These are phyloP conservation scores for Chydorus sphaericus DNA, from an alignment of 2,888 invertebrate species.

Conservation along the genomic window DNA sequence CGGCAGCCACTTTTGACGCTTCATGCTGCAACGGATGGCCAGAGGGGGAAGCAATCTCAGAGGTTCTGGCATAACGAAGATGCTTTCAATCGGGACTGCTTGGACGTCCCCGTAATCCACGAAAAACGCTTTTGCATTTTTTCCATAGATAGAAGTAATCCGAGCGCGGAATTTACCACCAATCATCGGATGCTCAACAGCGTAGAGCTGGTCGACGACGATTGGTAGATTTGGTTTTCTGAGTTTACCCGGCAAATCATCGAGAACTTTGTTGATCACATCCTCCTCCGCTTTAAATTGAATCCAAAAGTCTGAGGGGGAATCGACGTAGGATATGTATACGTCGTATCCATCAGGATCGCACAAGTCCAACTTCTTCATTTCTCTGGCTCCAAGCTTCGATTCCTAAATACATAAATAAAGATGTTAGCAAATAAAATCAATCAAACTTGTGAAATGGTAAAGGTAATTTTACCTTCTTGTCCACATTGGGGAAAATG, in stretches of 20 bases:
- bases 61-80: no score
- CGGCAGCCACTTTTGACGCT: no score
- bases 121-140: neutral
- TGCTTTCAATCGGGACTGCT: neutral
- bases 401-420: no score
- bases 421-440: no score
- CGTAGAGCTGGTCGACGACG: neutral
- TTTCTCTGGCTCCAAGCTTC: no score
- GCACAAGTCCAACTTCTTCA: no score
- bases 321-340: neutral
- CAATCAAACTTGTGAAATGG: no score
- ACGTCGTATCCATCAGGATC: no score
- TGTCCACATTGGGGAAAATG: no score
- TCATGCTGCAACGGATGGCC: no score
- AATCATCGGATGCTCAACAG: neutral
- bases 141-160: neutral
- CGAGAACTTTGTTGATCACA: neutral
- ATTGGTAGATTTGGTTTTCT: neutral
- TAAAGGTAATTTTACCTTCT: no score
- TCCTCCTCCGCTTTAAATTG: neutral
- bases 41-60: no score
- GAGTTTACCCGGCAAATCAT: neutral
- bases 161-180: neutral
- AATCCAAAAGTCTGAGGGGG: neutral
- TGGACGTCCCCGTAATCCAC: conserved; percentile 12